Evolutionary conservation across 1,140 invertebrate genomes (phyloP), one percentile per base, ranked within the genome.

Genomic region (Saxidomus purpurata): DNA sequence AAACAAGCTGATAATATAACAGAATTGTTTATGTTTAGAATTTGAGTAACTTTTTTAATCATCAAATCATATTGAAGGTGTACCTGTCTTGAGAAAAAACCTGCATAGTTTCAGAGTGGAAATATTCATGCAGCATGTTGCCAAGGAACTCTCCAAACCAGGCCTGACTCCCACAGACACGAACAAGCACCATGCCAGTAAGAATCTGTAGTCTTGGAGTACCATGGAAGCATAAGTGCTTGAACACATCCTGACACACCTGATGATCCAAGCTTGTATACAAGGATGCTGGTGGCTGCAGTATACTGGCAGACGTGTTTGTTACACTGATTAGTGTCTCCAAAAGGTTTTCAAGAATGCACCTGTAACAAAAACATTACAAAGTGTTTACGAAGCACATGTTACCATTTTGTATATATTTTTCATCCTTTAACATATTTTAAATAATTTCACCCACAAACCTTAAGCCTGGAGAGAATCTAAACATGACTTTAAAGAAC

Each of bases 71-170:
- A n/a, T n/a, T n/a, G n/a, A n/a, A 28, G 22, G 38, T 61, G 90
- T 95, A 98, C 98, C 98, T 97, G 94, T 98, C 98, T 94, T 98
- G 97, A 40, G 98, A 97, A 93, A 98, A 98, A 61, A 98, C 97
- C 76, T 97, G 96, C 28, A 97, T 97, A 89, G 98, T 97, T 22
- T 97, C 97, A 0, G 97, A 97, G 1, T 97, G 97, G 94, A 98
- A 99, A 74, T 98, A 97, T 90, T 97, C 96, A 22, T 97, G 97
- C 34, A 99, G 96, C 17, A 97, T 98, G 93, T 97, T 97, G 0
- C 98, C 97, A 6, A 99, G 96, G 93, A 98, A 98, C 86, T 97
- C 97, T 19, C 98, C 98, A 98, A 98, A 99, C 98, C 98, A 99
- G 0, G 97, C 96, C 94, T 98, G 97, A 84, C 97, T 96, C 74